Evolutionary conservation across 1,140 invertebrate species (phyloP), one percentile per base, ranked within the genome.

Genomic region (Scaptomyza pallida): DNA sequence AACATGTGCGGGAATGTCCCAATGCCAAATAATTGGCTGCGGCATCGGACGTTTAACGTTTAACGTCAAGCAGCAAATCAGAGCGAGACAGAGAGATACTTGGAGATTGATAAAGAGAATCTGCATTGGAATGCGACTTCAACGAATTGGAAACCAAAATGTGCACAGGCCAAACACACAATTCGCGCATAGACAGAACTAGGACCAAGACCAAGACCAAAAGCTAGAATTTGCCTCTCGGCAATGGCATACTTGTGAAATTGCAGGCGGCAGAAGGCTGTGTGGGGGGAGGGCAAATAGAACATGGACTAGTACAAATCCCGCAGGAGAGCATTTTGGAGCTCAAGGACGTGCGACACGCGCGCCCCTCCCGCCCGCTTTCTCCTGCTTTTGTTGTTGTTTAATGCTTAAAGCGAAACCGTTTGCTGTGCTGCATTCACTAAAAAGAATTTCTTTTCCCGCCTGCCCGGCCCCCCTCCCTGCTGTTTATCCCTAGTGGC

Each of bases 191-290:
- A 69, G 51, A 64, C 35, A 30, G 44, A 26, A n/a, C 4, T 15
- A 30, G 26, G 26, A 30, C 6, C 26, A 26, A 26, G n/a, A n/a
- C n/a, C n/a, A n/a, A n/a, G n/a, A n/a, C n/a, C n/a, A n/a, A n/a
- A n/a, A 26, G 6, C 23, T 26, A 30, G 26, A 30, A 30, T 30
- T 48, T 17, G 43, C 51, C 60, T 37, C 0, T 8, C 37, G 48
- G 47, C 43, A 40, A 26, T 16, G 59, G 70, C 59, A 50, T 60
- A 72, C 80, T 72, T 72, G 72, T n/a, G 72, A 75, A 72, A 75
- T 85, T 79, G 69, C 81, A 85, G 47, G 10, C 17, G 15, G 48
- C 15, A 43, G 8, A 9, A 5, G 6, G 26, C 0, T 0, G 26
- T 6, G 26, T 0, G 5, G 26, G 5, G 1, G 6, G 4, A 40